A percentile compares a stretch with the other conserved stretches of the same genome.
These are phyloP conservation scores for Spinus pinus DNA, from an alignment of 2,797 vertebrate species.

Conservation along the genomic window DNA sequence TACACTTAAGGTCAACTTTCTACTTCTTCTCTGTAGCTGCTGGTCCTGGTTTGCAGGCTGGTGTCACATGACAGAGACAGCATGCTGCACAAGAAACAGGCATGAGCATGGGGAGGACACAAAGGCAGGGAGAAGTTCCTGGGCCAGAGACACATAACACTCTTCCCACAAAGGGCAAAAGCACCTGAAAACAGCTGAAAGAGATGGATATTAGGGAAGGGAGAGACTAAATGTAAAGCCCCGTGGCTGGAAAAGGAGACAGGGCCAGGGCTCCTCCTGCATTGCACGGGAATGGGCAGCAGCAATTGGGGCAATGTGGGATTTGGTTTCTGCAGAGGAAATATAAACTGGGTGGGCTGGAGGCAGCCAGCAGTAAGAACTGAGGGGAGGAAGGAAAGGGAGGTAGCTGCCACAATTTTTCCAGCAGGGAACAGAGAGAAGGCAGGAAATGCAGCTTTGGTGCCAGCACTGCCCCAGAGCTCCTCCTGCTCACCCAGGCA, in stretches of 20 bases:
- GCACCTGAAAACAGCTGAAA: background rate
- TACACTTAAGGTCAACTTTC: background rate
- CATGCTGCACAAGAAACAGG: background rate
- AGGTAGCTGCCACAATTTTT: background rate
- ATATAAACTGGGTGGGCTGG: background rate
- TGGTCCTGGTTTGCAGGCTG: background rate
- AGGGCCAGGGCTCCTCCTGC: background rate
- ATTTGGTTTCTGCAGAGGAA: background rate
- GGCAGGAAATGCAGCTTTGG: background rate
- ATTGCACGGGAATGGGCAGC: rapidly evolving
- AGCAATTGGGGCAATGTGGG: background rate
- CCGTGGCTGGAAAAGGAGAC: background rate
- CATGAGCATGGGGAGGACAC: background rate
- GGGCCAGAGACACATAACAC: background rate
- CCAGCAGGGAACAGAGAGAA: background rate
- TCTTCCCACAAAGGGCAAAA: background rate
- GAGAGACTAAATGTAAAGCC: background rate
- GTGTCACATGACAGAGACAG: background rate
- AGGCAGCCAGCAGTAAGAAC: background rate
- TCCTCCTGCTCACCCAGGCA: background rate
- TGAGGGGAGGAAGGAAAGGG: conserved; percentile 19
- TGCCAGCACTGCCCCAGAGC: background rate
- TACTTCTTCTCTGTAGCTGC: background rate
- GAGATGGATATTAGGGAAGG: background rate
- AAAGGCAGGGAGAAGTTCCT: background rate